Evolutionary conservation across 2,113 vertebrate genomes (phyloP).

Genomic region (Syngnathus scovelli): DNA sequence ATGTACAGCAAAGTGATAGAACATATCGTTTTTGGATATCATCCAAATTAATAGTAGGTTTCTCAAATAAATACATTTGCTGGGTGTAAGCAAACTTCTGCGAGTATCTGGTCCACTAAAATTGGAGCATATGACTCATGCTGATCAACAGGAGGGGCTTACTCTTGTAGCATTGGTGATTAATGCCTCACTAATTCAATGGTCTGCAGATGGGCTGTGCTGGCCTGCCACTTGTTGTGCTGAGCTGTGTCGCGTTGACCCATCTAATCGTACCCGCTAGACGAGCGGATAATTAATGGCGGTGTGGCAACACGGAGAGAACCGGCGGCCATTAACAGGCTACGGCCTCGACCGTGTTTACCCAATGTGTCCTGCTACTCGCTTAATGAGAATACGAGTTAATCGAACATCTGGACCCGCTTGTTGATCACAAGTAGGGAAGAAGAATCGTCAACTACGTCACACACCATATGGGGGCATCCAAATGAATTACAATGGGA

Average conservation of each 20-base stretch:
- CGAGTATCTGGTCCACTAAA: not conserved
- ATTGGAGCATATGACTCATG: not conserved
- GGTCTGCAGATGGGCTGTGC: not conserved
- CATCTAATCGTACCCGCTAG: not conserved
- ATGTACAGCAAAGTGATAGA: too few relatives aligned
- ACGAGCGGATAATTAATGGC: not conserved
- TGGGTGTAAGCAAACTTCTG: too few relatives aligned
- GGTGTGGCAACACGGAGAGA: not conserved
- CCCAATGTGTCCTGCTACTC: not conserved
- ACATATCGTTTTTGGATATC: too few relatives aligned
- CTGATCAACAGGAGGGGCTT: not conserved
- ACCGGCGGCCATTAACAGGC: not conserved
- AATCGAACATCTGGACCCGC: not conserved
- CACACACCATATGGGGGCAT: not conserved
- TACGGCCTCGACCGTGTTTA: not conserved
- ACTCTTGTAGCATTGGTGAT: not conserved
- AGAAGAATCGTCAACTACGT: not conserved
- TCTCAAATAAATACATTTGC: too few relatives aligned
- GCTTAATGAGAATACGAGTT: not conserved
- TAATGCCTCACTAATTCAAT: not conserved
- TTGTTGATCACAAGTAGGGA: constrained; percentile 6
- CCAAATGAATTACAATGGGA: not conserved
- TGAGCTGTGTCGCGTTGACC: not conserved
- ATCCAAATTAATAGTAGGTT: too few relatives aligned
- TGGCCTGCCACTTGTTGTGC: not conserved